These are phyloP conservation scores for Drosophila glabriapex DNA, from an alignment of 2,888 invertebrate species.

Conservation along the genomic window DNA sequence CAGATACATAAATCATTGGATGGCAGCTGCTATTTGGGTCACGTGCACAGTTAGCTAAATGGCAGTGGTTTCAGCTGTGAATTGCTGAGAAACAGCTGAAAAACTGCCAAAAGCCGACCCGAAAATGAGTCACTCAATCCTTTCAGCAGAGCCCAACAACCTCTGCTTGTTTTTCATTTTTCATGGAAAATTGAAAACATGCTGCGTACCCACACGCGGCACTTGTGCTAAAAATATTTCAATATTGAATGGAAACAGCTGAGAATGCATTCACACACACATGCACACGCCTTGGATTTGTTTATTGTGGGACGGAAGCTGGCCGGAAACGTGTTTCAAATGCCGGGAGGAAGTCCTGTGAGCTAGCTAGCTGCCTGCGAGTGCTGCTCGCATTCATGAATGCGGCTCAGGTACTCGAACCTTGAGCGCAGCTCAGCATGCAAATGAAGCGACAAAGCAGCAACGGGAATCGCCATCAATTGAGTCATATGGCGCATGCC, in stretches of 20 bases:
- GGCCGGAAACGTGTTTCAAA: conserved; percentile 62
- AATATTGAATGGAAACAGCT: conserved; percentile 53
- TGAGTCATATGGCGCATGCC: conserved; percentile 64
- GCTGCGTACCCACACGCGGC: conserved; percentile 45
- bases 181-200: conserved; percentile 46
- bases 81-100: conserved; percentile 47
- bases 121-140: conserved; percentile 44
- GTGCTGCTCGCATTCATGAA: conserved; percentile 13
- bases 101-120: conserved; percentile 19
- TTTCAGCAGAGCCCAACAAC: conserved; percentile 23
- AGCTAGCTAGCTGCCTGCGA: conserved; percentile 9
- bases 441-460: conserved; percentile 53
- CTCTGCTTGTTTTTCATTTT: no score
- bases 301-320: conserved; percentile 52
- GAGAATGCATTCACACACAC: conserved; percentile 43
- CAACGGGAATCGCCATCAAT: conserved; percentile 29
- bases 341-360: conserved; percentile 49
- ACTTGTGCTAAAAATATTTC: conserved; percentile 67
- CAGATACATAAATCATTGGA: conserved; percentile 44
- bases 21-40: conserved; percentile 50
- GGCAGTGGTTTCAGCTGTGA: conserved; percentile 44
- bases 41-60: conserved; percentile 32
- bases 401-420: conserved; percentile 49
- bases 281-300: conserved; percentile 26
- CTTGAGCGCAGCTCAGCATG: conserved; percentile 45